phyloP scores from a whole-genome alignment of 2,797 vertebrate genomes.

The Selene dorsalis region DNA sequence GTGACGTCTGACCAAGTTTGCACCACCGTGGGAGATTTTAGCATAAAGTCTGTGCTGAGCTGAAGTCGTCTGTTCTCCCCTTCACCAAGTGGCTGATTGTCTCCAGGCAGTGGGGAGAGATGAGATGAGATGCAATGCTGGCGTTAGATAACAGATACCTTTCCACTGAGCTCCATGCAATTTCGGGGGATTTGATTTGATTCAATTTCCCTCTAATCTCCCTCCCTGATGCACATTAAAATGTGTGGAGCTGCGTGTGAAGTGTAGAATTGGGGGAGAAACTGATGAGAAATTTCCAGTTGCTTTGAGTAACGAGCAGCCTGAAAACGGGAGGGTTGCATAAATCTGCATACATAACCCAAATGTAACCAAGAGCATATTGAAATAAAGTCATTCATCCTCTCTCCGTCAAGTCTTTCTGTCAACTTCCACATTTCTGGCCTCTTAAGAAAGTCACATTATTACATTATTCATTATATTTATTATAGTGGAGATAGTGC shows the following conservation, averaged over 20 bases:
- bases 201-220: slow-evolving; percentile 65
- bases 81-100: slow-evolving; percentile 18
- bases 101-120: slow-evolving; percentile 36
- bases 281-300: slow-evolving; percentile 63
- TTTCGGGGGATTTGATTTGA: slow-evolving; percentile 66
- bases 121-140: slow-evolving; percentile 44
- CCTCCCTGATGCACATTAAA: slow-evolving; percentile 36
- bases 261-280: slow-evolving; percentile 39
- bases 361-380: slow-evolving; percentile 57
- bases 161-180: slow-evolving; percentile 32
- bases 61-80: slow-evolving; percentile 9
- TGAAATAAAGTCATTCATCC: slow-evolving; percentile 68
- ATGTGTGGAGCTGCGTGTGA: slow-evolving; percentile 41
- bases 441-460: slow-evolving; percentile 52
- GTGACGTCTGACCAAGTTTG: slow-evolving; percentile 5
- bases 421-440: slow-evolving; percentile 43
- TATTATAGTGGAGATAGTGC: slow-evolving; percentile 48
- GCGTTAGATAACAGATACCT: slow-evolving; percentile 50
- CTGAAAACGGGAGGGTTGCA: slow-evolving; percentile 58
- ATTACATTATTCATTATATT: slow-evolving; percentile 72
- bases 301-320: slow-evolving; percentile 67
- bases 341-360: slow-evolving; percentile 73
- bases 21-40: slow-evolving; percentile 14
- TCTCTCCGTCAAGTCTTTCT: slow-evolving; percentile 58
- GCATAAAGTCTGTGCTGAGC: slow-evolving; percentile 12